Percentiles rank a stretch among this genome's conserved stretches.
phyloP scores from a whole-genome alignment of 1,140 invertebrate genomes.

The Diprion similis region DNA sequence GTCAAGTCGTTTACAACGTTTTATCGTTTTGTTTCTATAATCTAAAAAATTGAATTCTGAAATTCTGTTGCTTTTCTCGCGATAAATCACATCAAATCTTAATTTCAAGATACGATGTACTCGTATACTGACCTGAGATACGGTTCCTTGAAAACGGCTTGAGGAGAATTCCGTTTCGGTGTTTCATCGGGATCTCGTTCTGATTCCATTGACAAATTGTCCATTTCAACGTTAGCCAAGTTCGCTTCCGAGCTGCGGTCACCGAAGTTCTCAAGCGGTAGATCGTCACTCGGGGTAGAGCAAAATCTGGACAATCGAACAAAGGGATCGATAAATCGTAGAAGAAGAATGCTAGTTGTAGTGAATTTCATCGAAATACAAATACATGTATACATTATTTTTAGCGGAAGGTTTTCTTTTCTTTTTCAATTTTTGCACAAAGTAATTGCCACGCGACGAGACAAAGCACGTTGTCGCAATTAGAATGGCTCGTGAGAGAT shows the following conservation, averaged over 20 bases:
- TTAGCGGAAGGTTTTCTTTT: slow-evolving; percentile 19
- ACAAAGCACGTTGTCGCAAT: no score
- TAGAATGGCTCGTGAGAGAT: no score
- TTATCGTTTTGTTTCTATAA: no score
- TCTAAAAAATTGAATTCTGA: no score
- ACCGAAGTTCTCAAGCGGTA: background rate
- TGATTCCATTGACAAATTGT: background rate
- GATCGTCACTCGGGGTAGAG: background rate
- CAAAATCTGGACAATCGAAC: background rate
- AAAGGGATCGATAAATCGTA: background rate
- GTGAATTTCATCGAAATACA: background rate
- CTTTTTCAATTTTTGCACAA: slow-evolving; percentile 17
- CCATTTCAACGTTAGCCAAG: background rate
- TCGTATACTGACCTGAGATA: background rate
- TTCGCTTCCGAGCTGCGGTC: background rate
- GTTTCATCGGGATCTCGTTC: background rate
- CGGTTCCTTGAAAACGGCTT: background rate
- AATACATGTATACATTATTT: background rate
- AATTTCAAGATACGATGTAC: no score
- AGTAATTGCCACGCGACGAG: slow-evolving; percentile 17
- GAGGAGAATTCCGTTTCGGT: background rate
- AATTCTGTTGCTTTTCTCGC: no score
- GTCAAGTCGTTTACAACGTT: no score
- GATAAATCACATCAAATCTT: no score
- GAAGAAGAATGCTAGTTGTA: no score